Evolutionary conservation across 2,797 vertebrate species (phyloP).

Genomic region (Sebastes kiyomatsui): DNA sequence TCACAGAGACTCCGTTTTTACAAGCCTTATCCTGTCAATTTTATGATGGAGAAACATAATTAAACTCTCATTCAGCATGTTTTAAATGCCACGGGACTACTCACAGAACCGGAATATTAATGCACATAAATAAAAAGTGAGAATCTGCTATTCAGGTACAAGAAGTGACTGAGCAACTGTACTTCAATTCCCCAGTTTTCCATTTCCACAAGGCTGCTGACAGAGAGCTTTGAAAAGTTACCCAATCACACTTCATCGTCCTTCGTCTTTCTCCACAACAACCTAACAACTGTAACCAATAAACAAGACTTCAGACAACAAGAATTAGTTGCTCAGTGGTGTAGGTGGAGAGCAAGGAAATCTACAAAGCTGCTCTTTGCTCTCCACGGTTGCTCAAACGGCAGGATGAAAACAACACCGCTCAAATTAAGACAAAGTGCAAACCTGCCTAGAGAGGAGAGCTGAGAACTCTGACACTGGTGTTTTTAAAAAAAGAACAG

Average conservation of each 20-base stretch:
- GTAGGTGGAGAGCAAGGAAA: constrained; percentile 54
- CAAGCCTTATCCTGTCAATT: constrained; percentile 29
- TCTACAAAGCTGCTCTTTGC: constrained; percentile 66
- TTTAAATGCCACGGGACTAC: constrained; percentile 55
- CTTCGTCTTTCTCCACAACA: background rate
- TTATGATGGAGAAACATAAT: constrained; percentile 61
- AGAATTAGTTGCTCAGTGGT: constrained; percentile 43
- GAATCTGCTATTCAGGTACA: constrained; percentile 23
- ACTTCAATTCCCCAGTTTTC: constrained; percentile 24
- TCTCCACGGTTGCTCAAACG: constrained; percentile 48
- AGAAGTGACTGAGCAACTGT: background rate
- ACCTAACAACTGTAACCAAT: constrained; percentile 31
- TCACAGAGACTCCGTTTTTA: constrained; percentile 27
- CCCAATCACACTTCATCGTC: background rate
- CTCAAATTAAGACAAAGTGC: constrained; percentile 74
- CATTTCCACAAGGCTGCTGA: constrained; percentile 40
- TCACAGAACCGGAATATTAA: constrained; percentile 47
- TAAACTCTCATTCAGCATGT: constrained; percentile 49
- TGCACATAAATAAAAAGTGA: constrained; percentile 50
- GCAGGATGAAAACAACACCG: constrained; percentile 67
- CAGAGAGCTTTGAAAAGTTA: constrained; percentile 45
- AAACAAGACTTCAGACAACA: constrained; percentile 55
- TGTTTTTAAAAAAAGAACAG: constrained; percentile 66
- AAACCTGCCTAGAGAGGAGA: constrained; percentile 58
- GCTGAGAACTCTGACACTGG: constrained; percentile 64